These are phyloP conservation scores for Oxyura jamaicensis DNA, from an alignment of 2,113 vertebrate species.

Conservation along the genomic window DNA sequence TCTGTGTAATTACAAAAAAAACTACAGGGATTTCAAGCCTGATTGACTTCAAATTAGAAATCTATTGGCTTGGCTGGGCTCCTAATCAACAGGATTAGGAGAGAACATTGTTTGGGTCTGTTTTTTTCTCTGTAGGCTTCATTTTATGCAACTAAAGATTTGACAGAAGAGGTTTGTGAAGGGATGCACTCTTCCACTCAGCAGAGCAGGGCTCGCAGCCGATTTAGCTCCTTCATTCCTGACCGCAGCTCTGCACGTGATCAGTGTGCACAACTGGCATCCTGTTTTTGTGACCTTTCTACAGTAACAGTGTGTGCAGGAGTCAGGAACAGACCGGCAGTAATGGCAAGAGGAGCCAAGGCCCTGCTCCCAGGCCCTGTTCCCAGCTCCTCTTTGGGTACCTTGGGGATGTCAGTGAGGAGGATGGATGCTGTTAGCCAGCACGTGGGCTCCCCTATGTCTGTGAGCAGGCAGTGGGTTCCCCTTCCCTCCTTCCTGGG, in stretches of 20 bases:
- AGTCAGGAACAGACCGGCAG: background rate
- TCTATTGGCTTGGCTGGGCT: slow-evolving; percentile 63
- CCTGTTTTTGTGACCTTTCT: background rate
- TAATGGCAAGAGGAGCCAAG: background rate
- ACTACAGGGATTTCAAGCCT: slow-evolving; percentile 73
- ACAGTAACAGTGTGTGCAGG: fast-evolving
- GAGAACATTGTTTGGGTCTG: background rate
- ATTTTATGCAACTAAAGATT: background rate
- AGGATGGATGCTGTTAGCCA: background rate
- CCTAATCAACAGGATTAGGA: slow-evolving; percentile 26
- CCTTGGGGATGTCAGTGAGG: background rate
- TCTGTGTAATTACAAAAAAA: slow-evolving; percentile 68
- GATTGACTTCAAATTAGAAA: slow-evolving; percentile 80
- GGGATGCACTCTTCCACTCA: background rate
- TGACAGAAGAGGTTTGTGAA: background rate
- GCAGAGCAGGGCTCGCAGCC: background rate
- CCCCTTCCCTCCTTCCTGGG: background rate
- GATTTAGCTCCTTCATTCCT: background rate
- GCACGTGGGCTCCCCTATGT: fast-evolving
- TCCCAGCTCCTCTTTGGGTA: background rate
- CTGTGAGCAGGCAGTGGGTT: fast-evolving
- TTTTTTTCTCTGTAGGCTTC: background rate
- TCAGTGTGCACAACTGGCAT: background rate
- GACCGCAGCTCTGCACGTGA: background rate
- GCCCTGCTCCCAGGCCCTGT: background rate